Conservation (phyloP, 53 echinoderm and acorn worm genomes). For the Holothuria scabra region DNA sequence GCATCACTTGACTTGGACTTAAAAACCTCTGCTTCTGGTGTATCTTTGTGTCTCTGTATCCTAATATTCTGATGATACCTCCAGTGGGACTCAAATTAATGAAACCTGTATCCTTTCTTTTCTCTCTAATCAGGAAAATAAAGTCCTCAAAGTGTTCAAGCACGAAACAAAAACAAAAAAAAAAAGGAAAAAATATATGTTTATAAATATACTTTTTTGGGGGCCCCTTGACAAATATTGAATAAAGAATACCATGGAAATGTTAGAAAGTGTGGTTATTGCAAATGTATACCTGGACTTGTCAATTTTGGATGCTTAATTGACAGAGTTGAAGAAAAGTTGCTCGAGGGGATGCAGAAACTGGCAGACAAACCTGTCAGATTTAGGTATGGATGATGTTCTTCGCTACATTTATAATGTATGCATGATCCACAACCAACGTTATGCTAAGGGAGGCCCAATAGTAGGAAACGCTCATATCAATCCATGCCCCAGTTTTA, state of each 20-base stretch:
- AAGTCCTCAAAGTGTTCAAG: constrained; percentile 28
- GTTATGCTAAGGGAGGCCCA: too few species aligned
- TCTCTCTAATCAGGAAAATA: not conserved
- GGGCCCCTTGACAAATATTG: constrained; percentile 26
- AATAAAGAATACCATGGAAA: constrained; percentile 36
- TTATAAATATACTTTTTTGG: not conserved
- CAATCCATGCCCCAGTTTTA: too few species aligned
- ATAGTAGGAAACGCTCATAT: too few species aligned
- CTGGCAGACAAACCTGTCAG: constrained; percentile 20
- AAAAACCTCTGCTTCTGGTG: too few species aligned
- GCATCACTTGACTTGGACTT: too few species aligned
- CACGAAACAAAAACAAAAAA: not conserved
- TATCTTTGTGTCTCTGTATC: too few species aligned
- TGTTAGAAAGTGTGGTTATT: constrained; percentile 24
- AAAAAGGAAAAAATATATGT: too few species aligned
- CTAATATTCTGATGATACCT: not conserved
- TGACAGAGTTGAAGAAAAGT: constrained; percentile 9
- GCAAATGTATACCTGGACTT: constrained; percentile 46
- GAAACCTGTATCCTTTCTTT: constrained; percentile 32
- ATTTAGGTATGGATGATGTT: constrained; percentile 37
- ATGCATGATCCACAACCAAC: too few species aligned
- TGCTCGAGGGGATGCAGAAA: constrained; percentile 14
- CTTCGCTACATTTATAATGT: not conserved
- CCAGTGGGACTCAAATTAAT: constrained; percentile 38
- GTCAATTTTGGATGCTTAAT: constrained; percentile 34